Percentiles rank a stretch among this genome's conserved stretches.
These are phyloP conservation scores for Magallana angulata DNA, from an alignment of 1,140 invertebrate species.

Conservation along the genomic window DNA sequence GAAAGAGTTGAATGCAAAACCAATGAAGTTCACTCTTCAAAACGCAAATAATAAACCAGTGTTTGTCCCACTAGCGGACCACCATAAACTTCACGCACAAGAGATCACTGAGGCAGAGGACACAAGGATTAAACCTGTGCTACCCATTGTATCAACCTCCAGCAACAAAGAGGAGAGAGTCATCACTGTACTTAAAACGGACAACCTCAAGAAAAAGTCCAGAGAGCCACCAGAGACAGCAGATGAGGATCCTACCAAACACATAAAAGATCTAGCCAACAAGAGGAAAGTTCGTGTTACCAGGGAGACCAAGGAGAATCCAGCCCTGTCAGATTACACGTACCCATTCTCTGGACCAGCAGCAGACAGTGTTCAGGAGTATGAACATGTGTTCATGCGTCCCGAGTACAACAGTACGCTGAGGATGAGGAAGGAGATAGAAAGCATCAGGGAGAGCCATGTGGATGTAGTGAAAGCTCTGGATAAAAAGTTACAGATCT, in stretches of 20 bases:
- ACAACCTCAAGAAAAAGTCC: slow-evolving; percentile 28
- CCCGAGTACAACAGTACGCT: slow-evolving; percentile 75
- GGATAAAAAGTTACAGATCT: slow-evolving; percentile 63
- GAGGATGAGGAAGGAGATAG: slow-evolving; percentile 67
- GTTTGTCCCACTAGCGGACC: slow-evolving; percentile 28
- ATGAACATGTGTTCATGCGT: slow-evolving; percentile 71
- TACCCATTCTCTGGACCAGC: slow-evolving; percentile 67
- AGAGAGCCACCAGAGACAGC: slow-evolving; percentile 37
- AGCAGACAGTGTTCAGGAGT: slow-evolving; percentile 45
- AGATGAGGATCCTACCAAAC: slow-evolving; percentile 18
- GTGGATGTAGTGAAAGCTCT: slow-evolving; percentile 67
- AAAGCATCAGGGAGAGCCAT: slow-evolving; percentile 59
- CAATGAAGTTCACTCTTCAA: slow-evolving; percentile 50
- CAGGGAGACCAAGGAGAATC: slow-evolving; percentile 64
- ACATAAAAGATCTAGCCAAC: slow-evolving; percentile 1
- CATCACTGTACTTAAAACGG: not conserved
- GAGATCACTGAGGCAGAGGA: slow-evolving; percentile 30
- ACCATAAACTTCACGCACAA: not conserved
- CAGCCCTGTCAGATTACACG: slow-evolving; percentile 61
- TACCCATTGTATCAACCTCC: not conserved
- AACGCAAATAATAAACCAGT: slow-evolving; percentile 47
- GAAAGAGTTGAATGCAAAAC: slow-evolving; percentile 23
- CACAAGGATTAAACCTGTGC: slow-evolving; percentile 11
- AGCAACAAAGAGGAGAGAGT: slow-evolving; percentile 13
- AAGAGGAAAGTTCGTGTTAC: slow-evolving; percentile 64